Conservation (phyloP, 2,797 vertebrate species). For the Helarctos malayanus region DNA sequence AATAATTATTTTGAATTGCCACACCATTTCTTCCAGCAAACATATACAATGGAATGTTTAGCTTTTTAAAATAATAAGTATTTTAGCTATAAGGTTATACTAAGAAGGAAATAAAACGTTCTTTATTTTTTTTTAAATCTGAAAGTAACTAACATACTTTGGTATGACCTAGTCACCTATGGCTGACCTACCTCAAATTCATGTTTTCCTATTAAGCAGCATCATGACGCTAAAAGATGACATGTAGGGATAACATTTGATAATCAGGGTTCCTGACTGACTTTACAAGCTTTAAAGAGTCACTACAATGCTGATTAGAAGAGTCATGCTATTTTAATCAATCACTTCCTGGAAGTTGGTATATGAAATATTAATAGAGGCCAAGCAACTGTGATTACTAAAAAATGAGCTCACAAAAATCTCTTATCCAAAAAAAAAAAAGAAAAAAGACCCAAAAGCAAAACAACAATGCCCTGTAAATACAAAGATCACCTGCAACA, state of each 20-base stretch:
- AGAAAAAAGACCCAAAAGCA: no score
- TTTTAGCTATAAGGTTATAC: not conserved
- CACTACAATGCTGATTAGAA: not conserved
- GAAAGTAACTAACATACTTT: not conserved
- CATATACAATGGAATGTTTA: not conserved
- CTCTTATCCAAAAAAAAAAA: not conserved
- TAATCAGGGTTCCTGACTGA: not conserved
- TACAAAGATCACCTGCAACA: not conserved
- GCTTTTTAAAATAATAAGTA: not conserved
- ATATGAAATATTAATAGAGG: not conserved
- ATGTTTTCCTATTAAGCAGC: not conserved
- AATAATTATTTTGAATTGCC: not conserved
- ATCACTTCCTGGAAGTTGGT: not conserved
- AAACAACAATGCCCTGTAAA: not conserved
- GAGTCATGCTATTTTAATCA: not conserved
- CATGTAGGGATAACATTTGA: not conserved
- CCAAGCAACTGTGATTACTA: not conserved
- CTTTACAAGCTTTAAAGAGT: conserved; percentile 1
- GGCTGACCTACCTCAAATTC: not conserved
- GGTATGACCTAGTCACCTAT: not conserved
- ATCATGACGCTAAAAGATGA: not conserved
- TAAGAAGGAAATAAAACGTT: not conserved
- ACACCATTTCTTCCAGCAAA: not conserved
- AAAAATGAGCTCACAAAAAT: not conserved
- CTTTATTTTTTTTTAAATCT: not conserved